Conservation (phyloP, 2,888 invertebrate genomes). For the Cephonodes hylas region DNA sequence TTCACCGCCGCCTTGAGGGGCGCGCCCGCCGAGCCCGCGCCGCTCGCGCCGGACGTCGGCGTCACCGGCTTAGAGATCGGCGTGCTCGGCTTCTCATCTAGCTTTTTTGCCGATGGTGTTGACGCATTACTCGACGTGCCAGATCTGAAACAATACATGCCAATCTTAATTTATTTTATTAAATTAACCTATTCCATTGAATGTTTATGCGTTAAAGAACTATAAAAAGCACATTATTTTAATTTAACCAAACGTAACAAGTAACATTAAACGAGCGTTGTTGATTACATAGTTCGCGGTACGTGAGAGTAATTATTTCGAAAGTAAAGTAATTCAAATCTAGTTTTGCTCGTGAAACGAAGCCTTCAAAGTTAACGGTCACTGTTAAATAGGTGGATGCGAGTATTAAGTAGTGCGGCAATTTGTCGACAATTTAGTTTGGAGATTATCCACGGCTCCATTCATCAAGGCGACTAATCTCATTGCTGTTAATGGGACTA, state of each 20-base stretch:
- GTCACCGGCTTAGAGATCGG: conserved; percentile 95
- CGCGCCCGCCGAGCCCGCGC: conserved; percentile 81
- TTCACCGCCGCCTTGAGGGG: conserved; percentile 80
- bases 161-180: too few relatives aligned
- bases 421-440: conserved; percentile 51
- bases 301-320: background rate
- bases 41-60: conserved; percentile 86
- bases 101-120: conserved; percentile 92
- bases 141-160: conserved; percentile 85
- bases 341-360: background rate
- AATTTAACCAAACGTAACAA: too few relatives aligned
- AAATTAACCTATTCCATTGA: too few relatives aligned
- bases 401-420: conserved; percentile 19
- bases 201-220: too few relatives aligned
- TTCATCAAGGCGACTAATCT: conserved; percentile 61
- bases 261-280: too few relatives aligned
- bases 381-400: background rate
- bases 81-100: conserved; percentile 94
- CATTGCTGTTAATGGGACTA: conserved; percentile 62
- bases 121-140: conserved; percentile 95
- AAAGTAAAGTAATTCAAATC: background rate
- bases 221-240: too few relatives aligned
- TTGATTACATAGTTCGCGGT: conserved; percentile 21
- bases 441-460: conserved; percentile 49
- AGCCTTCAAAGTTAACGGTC: background rate